Conservation (phyloP, 1,140 invertebrate genomes). For the Trachelipus rathkii region DNA sequence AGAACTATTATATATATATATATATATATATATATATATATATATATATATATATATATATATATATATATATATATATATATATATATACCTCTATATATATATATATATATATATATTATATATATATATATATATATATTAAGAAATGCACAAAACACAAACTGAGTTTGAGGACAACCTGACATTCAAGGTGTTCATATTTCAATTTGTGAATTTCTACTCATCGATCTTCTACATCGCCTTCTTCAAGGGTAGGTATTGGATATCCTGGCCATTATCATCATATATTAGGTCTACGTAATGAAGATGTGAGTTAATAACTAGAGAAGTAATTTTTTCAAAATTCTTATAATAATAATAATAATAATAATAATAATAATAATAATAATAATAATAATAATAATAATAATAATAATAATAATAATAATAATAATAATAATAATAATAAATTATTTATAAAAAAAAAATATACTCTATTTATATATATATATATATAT, state of each 20-base stretch:
- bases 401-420: too few species aligned
- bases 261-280: constrained; percentile 72
- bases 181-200: constrained; percentile 76
- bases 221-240: constrained; percentile 83
- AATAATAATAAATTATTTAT: too few species aligned
- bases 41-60: constrained; percentile 6
- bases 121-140: constrained; percentile 25
- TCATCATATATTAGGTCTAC: constrained; percentile 63
- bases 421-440: too few species aligned
- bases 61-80: constrained; percentile 28
- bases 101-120: constrained; percentile 6
- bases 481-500: too few species aligned
- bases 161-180: constrained; percentile 81
- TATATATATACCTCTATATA: neutral
- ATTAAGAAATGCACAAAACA: constrained; percentile 69
- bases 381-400: too few species aligned
- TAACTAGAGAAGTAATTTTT: too few species aligned
- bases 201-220: constrained; percentile 83
- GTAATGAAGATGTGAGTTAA: constrained; percentile 64
- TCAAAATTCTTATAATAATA: too few species aligned
- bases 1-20: neutral
- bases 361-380: too few species aligned
- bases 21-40: constrained; percentile 1
- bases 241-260: constrained; percentile 77
- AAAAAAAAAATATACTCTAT: too few species aligned